A percentile compares a stretch with the other conserved stretches of the same genome.
These are phyloP conservation scores for Heterotilapia buettikoferi DNA, from an alignment of 2,113 vertebrate species.

Conservation along the genomic window DNA sequence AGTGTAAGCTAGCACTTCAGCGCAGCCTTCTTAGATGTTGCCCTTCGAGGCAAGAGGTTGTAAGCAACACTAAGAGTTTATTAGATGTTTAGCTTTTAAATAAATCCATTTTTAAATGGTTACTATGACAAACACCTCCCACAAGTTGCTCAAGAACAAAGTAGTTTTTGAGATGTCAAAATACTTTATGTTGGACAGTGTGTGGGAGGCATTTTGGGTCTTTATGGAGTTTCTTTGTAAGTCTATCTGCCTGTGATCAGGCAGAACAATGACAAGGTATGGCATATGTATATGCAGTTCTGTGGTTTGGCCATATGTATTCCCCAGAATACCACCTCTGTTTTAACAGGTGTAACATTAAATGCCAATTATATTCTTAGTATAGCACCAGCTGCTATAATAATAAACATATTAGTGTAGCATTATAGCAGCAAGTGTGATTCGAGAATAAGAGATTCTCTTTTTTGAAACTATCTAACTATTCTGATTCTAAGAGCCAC, in stretches of 20 bases:
- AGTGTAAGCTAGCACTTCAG: background rate
- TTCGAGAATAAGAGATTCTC: background rate
- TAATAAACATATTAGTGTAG: background rate
- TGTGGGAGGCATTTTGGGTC: background rate
- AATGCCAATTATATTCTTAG: background rate
- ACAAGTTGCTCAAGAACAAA: background rate
- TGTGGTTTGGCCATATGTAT: background rate
- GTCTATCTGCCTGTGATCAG: background rate
- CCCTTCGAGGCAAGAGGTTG: background rate
- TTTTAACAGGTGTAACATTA: background rate
- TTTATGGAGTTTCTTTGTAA: background rate
- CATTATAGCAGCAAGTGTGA: background rate
- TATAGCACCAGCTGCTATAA: too few relatives aligned
- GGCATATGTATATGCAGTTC: background rate
- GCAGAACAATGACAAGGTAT: background rate
- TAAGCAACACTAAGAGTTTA: background rate
- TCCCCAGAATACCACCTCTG: background rate
- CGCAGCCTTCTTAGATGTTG: background rate
- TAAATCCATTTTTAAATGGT: background rate
- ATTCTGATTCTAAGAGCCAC: background rate
- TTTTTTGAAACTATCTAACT: background rate
- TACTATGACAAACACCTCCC: background rate
- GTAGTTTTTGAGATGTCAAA: background rate
- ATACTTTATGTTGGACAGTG: background rate
- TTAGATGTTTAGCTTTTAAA: background rate